Base-by-base conservation (phyloP, 2,113 vertebrate genomes). In the Prionailurus viverrinus region DNA sequence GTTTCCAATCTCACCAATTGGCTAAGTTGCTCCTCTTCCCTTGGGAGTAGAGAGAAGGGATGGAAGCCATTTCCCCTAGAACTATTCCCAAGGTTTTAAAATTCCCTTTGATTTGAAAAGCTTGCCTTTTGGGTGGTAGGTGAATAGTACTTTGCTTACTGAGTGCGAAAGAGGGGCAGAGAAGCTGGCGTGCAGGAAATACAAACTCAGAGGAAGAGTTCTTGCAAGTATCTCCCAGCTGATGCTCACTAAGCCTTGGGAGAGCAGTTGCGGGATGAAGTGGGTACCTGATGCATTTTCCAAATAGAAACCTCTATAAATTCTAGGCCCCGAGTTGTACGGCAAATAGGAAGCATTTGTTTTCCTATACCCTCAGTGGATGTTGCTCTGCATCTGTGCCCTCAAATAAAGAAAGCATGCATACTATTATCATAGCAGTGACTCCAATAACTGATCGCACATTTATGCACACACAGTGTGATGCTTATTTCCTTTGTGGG, bases 401-500 rank as follows among this genome's bases (percentile, higher is more conserved):
- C 41, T 76, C 88, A 48, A 74, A 88, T 92, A 80, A 94, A 95
- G 61, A 76, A 98, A 96, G 7, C n/a, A 71, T 3, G 82, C 33
- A 48, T 73, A 1, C 9, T 91, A 45, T 96, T 89, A 73, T 80
- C 73, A 55, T 45, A 88, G n/a, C 96, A 96, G 83, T 89, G 53
- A 66, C 84, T 92, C 55, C 7, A 55, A 94, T 73, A 93, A 91
- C 73, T 61, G 74, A 81, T 95, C 95, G 6, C 9, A 78, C 9
- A 86, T 86, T 89, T 96, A 45, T 78, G 51, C 82, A 89, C 63
- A 94, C 7, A 69, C 69, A 51, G 11, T 45, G 71, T 80, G 65
- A 82, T 25, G 39, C 14, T 81, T 89, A 53, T 93, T 41, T 97
- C 27, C 27, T 93, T 95, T 98, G 97, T 94, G 79, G 85, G 79